phyloP scores from a whole-genome alignment of 1,140 invertebrate species.

The Pararge aegeria region DNA sequence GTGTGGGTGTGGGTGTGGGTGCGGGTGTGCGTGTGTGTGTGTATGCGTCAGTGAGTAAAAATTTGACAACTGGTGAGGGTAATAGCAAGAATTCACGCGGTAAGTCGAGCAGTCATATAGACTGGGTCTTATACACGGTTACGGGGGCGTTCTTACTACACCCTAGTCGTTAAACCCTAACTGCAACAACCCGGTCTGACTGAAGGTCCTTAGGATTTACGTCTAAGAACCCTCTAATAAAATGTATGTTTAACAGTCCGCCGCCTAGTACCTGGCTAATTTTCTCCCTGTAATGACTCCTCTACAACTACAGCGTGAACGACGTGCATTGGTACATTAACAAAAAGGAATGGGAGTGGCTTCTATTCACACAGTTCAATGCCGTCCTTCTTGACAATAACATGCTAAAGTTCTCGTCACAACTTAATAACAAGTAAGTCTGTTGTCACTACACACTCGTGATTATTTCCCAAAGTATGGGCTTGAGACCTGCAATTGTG shows the following conservation, averaged over 20 bases:
- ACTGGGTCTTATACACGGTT: too few relatives aligned
- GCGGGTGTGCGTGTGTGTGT: too few relatives aligned
- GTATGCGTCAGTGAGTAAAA: too few relatives aligned
- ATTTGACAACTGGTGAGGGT: too few relatives aligned
- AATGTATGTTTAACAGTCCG: neutral
- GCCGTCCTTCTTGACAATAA: slow-evolving; percentile 20
- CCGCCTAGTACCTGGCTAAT: neutral
- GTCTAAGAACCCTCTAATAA: too few relatives aligned
- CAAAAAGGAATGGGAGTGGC: slow-evolving; percentile 16
- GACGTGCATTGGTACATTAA: neutral
- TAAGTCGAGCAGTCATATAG: too few relatives aligned
- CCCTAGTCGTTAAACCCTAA: too few relatives aligned
- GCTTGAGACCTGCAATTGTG: slow-evolving; percentile 16
- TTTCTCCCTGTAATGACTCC: slow-evolving; percentile 7
- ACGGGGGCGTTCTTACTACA: too few relatives aligned
- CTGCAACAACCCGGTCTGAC: too few relatives aligned
- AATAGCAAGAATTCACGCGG: too few relatives aligned
- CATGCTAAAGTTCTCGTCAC: slow-evolving; percentile 19
- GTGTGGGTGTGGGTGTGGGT: too few relatives aligned
- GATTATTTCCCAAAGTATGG: slow-evolving; percentile 19
- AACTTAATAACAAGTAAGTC: slow-evolving; percentile 4
- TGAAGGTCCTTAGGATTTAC: too few relatives aligned
- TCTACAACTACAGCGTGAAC: neutral
- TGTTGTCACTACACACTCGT: neutral
- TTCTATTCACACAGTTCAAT: slow-evolving; percentile 27